Evolutionary conservation across 2,113 vertebrate species (phyloP), one percentile per base, ranked within the genome.

Genomic region (Setophaga coronata): DNA sequence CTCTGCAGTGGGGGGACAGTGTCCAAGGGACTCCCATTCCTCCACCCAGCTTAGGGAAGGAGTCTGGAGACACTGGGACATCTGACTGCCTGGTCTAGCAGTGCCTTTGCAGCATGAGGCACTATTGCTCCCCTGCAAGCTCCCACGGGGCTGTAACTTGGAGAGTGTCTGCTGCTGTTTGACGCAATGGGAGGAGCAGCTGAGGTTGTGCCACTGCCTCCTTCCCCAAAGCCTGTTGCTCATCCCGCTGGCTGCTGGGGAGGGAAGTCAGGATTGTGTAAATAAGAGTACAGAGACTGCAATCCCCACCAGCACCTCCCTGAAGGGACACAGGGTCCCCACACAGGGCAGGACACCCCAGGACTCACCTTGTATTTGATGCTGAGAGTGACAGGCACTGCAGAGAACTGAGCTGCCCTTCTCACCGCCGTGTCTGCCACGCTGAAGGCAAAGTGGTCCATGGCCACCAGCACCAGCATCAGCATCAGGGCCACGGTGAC

Each of bases 401-500:
- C 4, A 0, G 99, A 99, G 87, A 99, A 96, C 77, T 98, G 98
- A 87, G 96, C 93, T 29, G 99, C 90, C 98, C 97, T 99, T 5
- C 82, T 97, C 82, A 98, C 34, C 0, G 95, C 96, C 0, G 92
- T 86, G 71, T 97, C 94, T 5, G 99, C 98, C 77, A 99, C 40
- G 3, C 98, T 90, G 96, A 98, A 99, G 0, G 98, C 96, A 9
- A 98, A 72, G 34, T 99, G 84, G 87, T 99, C 99, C 83, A 98
- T 88, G 20, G 92, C 97, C 57, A 99, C 93, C 0, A 98, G 71
- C 87, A 98, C 53, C 33, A 97, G 56, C 10, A 98, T 98, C 61
- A 98, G 95, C 65, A 97, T 13, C 65, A 99, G 97, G 93, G 99
- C 97, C 54, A 99, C 87, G 0, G 98, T 98, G 9, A 99, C 98